A percentile compares a stretch with the other conserved stretches of the same genome.
Conservation (phyloP, 2,113 vertebrate species). For the Ovibos moschatus region DNA sequence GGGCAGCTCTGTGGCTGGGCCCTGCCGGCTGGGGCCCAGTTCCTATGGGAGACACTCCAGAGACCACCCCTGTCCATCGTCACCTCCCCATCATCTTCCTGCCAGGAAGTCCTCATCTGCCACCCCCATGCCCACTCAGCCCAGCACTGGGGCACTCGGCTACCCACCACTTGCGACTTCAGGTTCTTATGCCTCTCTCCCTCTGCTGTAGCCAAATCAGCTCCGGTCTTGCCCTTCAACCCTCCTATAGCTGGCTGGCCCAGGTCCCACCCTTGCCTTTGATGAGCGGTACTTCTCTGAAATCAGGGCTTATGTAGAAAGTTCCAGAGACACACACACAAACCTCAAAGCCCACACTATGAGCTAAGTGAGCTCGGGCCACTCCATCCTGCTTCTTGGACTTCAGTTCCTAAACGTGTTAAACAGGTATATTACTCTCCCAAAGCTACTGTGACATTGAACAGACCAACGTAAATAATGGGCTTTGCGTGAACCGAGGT, state of each 20-base stretch:
- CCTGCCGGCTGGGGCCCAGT: rapidly evolving
- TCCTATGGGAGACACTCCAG: background rate
- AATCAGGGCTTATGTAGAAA: background rate
- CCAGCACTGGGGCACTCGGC: background rate
- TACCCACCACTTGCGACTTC: rapidly evolving
- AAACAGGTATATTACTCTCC: background rate
- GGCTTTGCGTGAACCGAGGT: rapidly evolving
- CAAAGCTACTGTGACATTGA: background rate
- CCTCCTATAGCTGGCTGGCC: background rate
- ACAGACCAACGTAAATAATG: background rate
- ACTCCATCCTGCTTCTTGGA: rapidly evolving
- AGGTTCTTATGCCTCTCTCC: rapidly evolving
- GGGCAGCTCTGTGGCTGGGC: background rate
- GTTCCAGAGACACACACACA: background rate
- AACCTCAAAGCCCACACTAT: background rate
- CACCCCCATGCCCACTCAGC: too few relatives aligned
- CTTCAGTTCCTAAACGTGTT: background rate
- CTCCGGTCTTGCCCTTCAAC: background rate
- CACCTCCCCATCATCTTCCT: background rate
- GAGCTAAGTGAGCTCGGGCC: background rate
- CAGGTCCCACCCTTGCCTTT: background rate
- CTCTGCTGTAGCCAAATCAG: background rate
- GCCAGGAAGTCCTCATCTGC: rapidly evolving
- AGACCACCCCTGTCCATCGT: background rate
- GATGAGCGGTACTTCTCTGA: rapidly evolving